Base-by-base conservation (phyloP, 1,140 invertebrate genomes). In the Cotesia vestalis region DNA sequence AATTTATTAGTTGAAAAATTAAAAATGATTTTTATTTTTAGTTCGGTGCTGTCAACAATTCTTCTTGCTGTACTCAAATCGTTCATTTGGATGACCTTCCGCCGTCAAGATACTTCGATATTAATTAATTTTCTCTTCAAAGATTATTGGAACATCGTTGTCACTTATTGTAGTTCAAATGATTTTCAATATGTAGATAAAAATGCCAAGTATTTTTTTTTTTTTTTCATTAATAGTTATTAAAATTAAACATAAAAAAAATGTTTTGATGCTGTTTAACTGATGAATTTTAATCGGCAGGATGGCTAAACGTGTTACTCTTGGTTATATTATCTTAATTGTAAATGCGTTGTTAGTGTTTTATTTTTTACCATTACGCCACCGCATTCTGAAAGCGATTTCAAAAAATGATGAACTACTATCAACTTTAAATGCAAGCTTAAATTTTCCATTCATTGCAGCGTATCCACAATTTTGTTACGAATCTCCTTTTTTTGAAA, bases 31-130 rank as follows among this genome's bases (percentile, higher is more conserved):
- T 73, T 17, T 8, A 35, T 72, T 71, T 67, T 6, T 38, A 81
- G 80, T 73, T 82, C 80, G 36, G 74, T 77, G 59, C 64, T 81
- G 38, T 17, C 79, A 1, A 81, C 79, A 20, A 80, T 82, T 52
- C 12, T 75, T 46, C 77, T 82, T 59, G 77, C 78, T 38, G 53
- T 77, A 51, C 53, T 79, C 14, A 82, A 82, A 67, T 77, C 77
- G 4, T 14, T 76, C 5, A 51, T 81, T 64, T 82, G 80, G 78
- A 62, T 46, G 11, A 46, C 77, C 2, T 59, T 51, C 0, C 80
- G 78, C 8, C 53, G 70, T 46, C 40, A 46, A 72, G 72, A 73
- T 6, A 69, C 74, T 12, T 51, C 75, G 46, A 67, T 74, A 36
- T 9, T 81, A 40, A 75, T 82, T 51, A 6, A 72, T 17, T 81